These are phyloP conservation scores for Psix sp. DNA, from an alignment of 1,140 invertebrate genomes.

Conservation along the genomic window DNA sequence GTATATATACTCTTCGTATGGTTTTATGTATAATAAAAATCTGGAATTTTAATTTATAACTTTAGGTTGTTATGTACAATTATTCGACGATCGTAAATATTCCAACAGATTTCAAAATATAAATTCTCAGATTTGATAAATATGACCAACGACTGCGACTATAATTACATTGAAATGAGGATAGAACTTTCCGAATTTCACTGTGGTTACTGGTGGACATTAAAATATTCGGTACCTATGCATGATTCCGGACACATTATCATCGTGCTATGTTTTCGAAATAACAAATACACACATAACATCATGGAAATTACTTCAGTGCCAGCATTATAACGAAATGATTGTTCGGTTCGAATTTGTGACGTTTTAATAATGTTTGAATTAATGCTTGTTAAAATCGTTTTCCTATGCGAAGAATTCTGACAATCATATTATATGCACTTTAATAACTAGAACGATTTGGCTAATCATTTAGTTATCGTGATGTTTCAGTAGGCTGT, in stretches of 20 bases:
- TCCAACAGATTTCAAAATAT: conserved; percentile 44
- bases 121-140: conserved; percentile 38
- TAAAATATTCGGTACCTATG: conserved; percentile 50
- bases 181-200: conserved; percentile 57
- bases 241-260: conserved; percentile 46
- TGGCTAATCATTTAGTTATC: too few relatives aligned
- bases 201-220: conserved; percentile 27
- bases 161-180: conserved; percentile 50
- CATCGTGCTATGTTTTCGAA: conserved; percentile 23
- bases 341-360: conserved; percentile 23
- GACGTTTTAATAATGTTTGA: conserved; percentile 9
- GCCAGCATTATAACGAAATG: conserved; percentile 7
- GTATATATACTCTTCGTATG: conserved; percentile 24
- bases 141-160: conserved; percentile 32
- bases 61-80: conserved; percentile 43
- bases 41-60: conserved; percentile 2
- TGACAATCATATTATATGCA: too few relatives aligned
- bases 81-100: conserved; percentile 41
- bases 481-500: too few relatives aligned
- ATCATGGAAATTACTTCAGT: conserved; percentile 21
- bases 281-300: conserved; percentile 28
- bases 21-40: conserved; percentile 46
- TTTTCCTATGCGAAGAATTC: neutral
- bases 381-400: conserved; percentile 11
- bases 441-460: too few relatives aligned